Evolutionary conservation across 2,113 vertebrate species (phyloP), one percentile per base, ranked within the genome.

Genomic region (Petromus typicus): DNA sequence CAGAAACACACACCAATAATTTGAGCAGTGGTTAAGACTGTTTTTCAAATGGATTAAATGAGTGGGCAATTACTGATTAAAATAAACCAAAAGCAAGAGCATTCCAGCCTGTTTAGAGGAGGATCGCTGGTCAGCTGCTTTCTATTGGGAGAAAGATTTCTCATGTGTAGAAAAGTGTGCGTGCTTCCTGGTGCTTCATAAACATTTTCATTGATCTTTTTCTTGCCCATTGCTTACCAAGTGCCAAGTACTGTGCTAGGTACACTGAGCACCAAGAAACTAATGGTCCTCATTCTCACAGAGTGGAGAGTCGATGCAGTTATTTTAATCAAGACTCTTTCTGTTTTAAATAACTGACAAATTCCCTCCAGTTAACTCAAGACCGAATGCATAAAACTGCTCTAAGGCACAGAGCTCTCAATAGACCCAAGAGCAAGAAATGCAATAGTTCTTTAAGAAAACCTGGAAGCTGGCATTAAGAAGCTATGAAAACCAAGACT

Each of bases 31-130:
- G 78, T 95, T 96, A 95, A 95, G 91, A 51, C 63, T 89, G 89
- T 93, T 94, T 95, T 93, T 57, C 92, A 97, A 86, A 79, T 83
- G 76, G 97, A 95, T 91, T 96, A 96, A 93, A 96, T 37, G 94
- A 94, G 94, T 90, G 90, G 90, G 81, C 48, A 85, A 93, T 95
- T 64, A 81, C 40, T 95, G 56, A 96, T 93, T 69, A 86, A 97
- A 97, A 95, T 88, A 92, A 96, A 97, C 81, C 73, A 4, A 22
- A 30, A 27, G 18, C 56, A 7, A 3, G 48, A 75, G 32, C 34
- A 8, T 75, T 89, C 43, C 57, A 83, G 82, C 37, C n/a, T 3
- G 0, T 17, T 16, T 14, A n/a, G 0, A 30, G 57, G 84, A 11
- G 10, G 12, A 32, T 32, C 9, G 0, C 2, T 0, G 45, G 27